Evolutionary conservation across 2,888 invertebrate genomes (phyloP).

Genomic region (Drosophila stalkeri): DNA sequence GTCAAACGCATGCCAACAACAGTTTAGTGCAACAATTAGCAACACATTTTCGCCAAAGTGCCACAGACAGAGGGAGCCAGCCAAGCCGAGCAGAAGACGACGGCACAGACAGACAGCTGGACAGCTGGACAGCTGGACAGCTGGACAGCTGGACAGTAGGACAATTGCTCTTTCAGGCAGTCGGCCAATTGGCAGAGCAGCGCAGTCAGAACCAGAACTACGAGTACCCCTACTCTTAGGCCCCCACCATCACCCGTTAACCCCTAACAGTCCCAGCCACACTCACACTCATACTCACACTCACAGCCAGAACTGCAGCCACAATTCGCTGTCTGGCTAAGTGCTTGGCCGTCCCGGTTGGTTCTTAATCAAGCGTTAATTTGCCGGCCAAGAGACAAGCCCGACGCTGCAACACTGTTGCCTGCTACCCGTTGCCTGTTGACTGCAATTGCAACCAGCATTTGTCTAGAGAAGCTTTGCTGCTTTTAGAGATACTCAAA

Average conservation of each 20-base stretch:
- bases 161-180: slow-evolving; percentile 25
- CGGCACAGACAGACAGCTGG: slow-evolving; percentile 1
- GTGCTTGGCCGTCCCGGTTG: slow-evolving; percentile 41
- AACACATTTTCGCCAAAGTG: slow-evolving; percentile 77
- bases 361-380: slow-evolving; percentile 75
- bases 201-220: slow-evolving; percentile 24
- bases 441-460: slow-evolving; percentile 10
- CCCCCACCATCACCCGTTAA: background rate
- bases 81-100: slow-evolving; percentile 1
- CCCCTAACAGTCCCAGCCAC: background rate
- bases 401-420: slow-evolving; percentile 50
- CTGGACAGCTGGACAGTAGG: slow-evolving; percentile 23
- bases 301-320: background rate
- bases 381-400: slow-evolving; percentile 60
- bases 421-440: background rate
- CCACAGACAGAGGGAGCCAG: slow-evolving; percentile 38
- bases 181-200: slow-evolving; percentile 16
- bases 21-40: slow-evolving; percentile 80
- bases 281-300: background rate
- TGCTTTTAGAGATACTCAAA: background rate
- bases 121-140: slow-evolving; percentile 4
- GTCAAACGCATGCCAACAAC: slow-evolving; percentile 81
- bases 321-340: slow-evolving; percentile 39
- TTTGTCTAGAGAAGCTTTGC: slow-evolving; percentile 1
- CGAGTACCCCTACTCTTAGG: slow-evolving; percentile 14